Conservation (phyloP, 2,113 vertebrate genomes). For the Aspiorhynchus laticeps region DNA sequence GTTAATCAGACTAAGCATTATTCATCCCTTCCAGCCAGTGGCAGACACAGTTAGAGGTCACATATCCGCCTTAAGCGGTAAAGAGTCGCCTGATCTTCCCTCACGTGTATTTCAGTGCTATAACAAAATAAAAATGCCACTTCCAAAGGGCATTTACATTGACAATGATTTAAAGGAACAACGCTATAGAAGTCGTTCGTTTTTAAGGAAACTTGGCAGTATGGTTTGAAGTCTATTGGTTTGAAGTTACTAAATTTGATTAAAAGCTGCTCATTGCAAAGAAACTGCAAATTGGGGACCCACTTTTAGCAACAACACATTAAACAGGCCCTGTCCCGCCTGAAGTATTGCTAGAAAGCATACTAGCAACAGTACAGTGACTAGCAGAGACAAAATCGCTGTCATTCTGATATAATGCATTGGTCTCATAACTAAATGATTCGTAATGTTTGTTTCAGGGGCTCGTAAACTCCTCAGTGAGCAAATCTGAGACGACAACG, state of each 20-base stretch:
- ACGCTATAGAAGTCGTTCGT: neutral
- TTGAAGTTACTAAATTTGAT: neutral
- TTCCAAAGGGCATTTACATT: neutral
- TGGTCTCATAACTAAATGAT: neutral
- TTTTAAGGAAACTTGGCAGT: neutral
- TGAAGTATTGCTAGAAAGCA: neutral
- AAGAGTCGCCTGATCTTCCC: neutral
- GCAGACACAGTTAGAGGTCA: neutral
- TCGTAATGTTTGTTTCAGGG: slow-evolving; percentile 26
- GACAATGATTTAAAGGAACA: neutral
- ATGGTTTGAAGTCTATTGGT: neutral
- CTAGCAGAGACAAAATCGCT: neutral
- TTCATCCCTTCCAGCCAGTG: neutral
- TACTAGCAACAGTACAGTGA: neutral
- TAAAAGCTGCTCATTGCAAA: neutral
- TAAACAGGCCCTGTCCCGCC: neutral
- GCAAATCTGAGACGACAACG: neutral
- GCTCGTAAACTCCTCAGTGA: neutral
- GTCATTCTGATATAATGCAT: neutral
- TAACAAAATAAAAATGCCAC: neutral
- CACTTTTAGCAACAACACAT: neutral
- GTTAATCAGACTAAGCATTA: neutral
- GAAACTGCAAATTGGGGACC: neutral
- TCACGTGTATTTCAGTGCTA: neutral
- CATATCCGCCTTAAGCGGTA: neutral